phyloP scores from a whole-genome alignment of 1,140 invertebrate species.

The Lasaia peninsularis region DNA sequence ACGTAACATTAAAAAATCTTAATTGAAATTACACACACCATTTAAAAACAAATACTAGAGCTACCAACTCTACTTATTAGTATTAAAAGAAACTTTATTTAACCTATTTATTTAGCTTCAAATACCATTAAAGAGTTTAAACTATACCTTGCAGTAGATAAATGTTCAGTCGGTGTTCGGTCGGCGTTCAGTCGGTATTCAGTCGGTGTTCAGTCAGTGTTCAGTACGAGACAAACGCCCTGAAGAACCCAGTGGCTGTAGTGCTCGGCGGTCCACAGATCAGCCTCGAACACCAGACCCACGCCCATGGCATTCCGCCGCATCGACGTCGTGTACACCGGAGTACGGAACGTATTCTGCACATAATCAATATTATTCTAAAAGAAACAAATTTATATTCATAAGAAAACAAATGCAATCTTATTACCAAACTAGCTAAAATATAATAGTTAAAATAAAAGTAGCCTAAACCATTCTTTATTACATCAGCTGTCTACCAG shows the following conservation, averaged over 20 bases:
- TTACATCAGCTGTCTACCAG: too few relatives aligned
- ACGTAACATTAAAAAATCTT: too few relatives aligned
- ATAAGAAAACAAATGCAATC: too few relatives aligned
- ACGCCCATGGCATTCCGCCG: slow-evolving; percentile 92
- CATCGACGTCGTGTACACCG: slow-evolving; percentile 92
- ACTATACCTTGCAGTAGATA: background rate
- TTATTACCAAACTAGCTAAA: too few relatives aligned
- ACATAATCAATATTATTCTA: slow-evolving; percentile 32
- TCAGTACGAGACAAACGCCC: slow-evolving; percentile 91
- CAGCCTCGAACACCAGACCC: slow-evolving; percentile 93
- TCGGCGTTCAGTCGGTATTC: slow-evolving; percentile 81
- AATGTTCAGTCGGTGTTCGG: background rate
- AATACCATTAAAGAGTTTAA: too few relatives aligned
- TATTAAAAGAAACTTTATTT: too few relatives aligned
- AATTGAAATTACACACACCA: too few relatives aligned
- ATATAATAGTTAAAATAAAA: too few relatives aligned
- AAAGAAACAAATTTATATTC: background rate
- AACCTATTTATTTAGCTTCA: too few relatives aligned
- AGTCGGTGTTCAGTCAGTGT: slow-evolving; percentile 67
- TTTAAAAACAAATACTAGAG: too few relatives aligned
- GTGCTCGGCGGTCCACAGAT: slow-evolving; percentile 88
- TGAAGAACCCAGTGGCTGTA: slow-evolving; percentile 92
- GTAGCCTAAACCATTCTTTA: too few relatives aligned
- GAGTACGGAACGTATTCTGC: slow-evolving; percentile 90
- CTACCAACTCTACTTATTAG: too few relatives aligned